Percentiles rank a stretch among this genome's conserved stretches.
These are phyloP conservation scores for Trichonephila clavipes DNA, from an alignment of 1,140 invertebrate genomes.

Conservation along the genomic window DNA sequence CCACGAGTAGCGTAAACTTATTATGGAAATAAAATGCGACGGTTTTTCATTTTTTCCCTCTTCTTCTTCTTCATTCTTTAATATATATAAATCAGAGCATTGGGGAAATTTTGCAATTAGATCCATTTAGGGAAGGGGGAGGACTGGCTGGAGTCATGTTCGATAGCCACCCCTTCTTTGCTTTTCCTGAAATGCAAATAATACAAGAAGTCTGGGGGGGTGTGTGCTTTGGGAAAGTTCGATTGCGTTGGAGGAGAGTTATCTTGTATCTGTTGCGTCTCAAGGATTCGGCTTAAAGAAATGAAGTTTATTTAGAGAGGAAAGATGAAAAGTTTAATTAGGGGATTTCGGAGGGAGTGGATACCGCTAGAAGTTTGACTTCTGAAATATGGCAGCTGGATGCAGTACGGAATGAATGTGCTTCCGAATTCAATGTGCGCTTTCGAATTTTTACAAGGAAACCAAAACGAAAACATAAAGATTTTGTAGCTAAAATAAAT, in stretches of 20 bases:
- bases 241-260: neutral
- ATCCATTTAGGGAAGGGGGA: constrained; percentile 53
- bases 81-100: constrained; percentile 66
- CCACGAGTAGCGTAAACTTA: constrained; percentile 65
- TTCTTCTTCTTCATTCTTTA: constrained; percentile 55
- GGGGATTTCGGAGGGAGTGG: neutral
- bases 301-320: neutral
- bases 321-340: neutral
- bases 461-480: too few species aligned
- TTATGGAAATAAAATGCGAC: constrained; percentile 75
- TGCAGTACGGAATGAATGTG: too few species aligned
- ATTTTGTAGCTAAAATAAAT: too few species aligned
- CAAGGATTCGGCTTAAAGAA: constrained; percentile 15
- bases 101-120: constrained; percentile 73
- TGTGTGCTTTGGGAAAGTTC: neutral
- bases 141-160: neutral
- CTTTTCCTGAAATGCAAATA: constrained; percentile 46
- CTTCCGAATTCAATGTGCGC: too few species aligned
- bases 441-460: too few species aligned
- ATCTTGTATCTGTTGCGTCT: neutral
- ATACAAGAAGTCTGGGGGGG: neutral
- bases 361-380: neutral
- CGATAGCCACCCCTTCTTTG: neutral
- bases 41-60: constrained; percentile 45
- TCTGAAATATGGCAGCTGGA: neutral